phyloP scores from a whole-genome alignment of 2,888 invertebrate genomes.

The Yponomeuta sedellus region DNA sequence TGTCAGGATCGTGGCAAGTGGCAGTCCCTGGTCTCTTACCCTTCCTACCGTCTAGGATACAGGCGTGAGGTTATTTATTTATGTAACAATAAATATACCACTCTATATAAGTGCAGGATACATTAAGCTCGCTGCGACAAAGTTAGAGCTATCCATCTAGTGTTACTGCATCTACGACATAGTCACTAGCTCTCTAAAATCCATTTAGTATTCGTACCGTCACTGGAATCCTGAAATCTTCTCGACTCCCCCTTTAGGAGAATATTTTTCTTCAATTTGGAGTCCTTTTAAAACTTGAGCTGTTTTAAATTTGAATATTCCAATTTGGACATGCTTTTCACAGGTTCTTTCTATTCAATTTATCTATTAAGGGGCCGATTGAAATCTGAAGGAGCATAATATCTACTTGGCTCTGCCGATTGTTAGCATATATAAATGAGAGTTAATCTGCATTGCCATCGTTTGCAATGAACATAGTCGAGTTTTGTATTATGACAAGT shows the following conservation, averaged over 20 bases:
- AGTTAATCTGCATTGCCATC: no score
- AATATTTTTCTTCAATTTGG: slow-evolving; percentile 11
- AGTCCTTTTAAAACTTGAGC: background rate
- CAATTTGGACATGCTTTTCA: background rate
- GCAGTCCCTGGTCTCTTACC: no score
- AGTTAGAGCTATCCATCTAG: background rate
- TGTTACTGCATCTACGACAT: background rate
- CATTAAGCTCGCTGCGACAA: background rate
- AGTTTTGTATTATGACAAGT: no score
- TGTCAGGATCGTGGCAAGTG: no score
- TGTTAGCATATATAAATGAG: no score
- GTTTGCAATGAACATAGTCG: no score
- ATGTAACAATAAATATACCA: no score
- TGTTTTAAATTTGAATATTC: background rate
- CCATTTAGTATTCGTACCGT: slow-evolving; percentile 5
- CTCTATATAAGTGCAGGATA: no score
- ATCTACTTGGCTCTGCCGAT: background rate
- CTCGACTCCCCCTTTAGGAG: background rate
- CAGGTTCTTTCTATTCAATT: background rate
- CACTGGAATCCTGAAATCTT: background rate
- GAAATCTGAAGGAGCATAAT: background rate
- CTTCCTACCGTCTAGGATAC: no score
- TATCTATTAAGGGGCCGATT: background rate
- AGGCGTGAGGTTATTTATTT: no score
- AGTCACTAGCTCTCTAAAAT: background rate